Base-by-base conservation (phyloP, 37 sponge, comb jelly and placozoan species). In the Agelas oroides region DNA sequence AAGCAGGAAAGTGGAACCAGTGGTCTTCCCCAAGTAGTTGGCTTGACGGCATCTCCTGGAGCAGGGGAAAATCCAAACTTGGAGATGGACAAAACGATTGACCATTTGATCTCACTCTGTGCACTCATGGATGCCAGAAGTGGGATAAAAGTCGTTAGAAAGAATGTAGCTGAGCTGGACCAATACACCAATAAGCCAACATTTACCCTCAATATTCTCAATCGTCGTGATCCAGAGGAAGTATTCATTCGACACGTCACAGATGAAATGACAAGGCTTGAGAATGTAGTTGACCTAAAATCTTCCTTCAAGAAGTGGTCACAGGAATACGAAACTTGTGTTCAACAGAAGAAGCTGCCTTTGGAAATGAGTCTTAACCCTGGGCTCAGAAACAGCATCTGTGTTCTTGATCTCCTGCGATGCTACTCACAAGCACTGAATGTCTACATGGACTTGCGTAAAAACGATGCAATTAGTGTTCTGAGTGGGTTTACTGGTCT, bases 41-140 rank as follows among this genome's bases (percentile, higher is more conserved):
- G 91, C 6, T 57, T 90, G 30, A 90, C 91, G 37, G 91, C 91
- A 28, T 84, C 91, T 65, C 91, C 86, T 55, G 91, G 91, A 20
- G 86, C 91, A 75, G 91, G 91, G 24, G 70, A 77, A 12, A 85
- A 64, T 31, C 71, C 71, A 0, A 25, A 38, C 30, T 57, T 67
- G 0, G 71, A 64, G 0, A 33, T 3, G 24, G 55, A n/a, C 20
- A 81, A 70, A 81, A 37, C 71, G 5, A 53, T 88, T 0, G 54
- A 75, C 16, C 90, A 91, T 63, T 71, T 87, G 77, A 52, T 88
- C 34, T 70, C 18, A 24, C 73, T 94, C 1, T 84, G 88, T 80
- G 92, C 95, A 41, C 88, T 63, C 5, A 21, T 94, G 67, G 95
- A 94, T 87, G 95, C 92, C 15, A 67, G 59, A 31, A 58, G 74